These are phyloP conservation scores for Stichopus horrens DNA, from an alignment of 53 echinoderm and acorn worm genomes.

Conservation along the genomic window DNA sequence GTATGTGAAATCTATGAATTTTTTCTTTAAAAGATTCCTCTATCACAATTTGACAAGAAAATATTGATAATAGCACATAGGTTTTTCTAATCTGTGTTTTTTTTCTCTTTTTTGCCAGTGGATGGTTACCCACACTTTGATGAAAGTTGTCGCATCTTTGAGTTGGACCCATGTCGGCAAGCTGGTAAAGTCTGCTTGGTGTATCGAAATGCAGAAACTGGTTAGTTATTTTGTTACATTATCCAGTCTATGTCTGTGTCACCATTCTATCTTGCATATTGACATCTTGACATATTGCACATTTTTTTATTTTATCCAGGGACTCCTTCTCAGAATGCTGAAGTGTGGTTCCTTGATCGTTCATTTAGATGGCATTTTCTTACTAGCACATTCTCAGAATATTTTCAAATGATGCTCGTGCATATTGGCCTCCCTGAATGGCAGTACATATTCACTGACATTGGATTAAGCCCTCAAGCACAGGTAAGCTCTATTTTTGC, in stretches of 20 bases:
- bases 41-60: too few species aligned
- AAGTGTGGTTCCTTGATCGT: slow-evolving; percentile 90
- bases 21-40: too few species aligned
- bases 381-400: slow-evolving; percentile 76
- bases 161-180: slow-evolving; percentile 80
- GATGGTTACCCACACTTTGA: slow-evolving; percentile 66
- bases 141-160: slow-evolving; percentile 78
- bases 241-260: background rate
- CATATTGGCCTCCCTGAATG: slow-evolving; percentile 87
- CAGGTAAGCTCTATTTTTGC: slow-evolving; percentile 54
- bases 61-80: too few species aligned
- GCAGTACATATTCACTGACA: slow-evolving; percentile 91
- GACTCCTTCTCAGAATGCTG: slow-evolving; percentile 63
- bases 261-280: too few species aligned
- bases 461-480: slow-evolving; percentile 76
- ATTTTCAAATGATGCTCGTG: slow-evolving; percentile 91
- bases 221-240: slow-evolving; percentile 31
- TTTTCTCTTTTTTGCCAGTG: slow-evolving; percentile 22
- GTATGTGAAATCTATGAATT: too few species aligned
- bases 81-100: background rate
- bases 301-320: slow-evolving; percentile 49
- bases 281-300: too few species aligned
- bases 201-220: slow-evolving; percentile 78
- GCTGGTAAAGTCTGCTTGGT: slow-evolving; percentile 83
- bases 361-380: slow-evolving; percentile 88